Evolutionary conservation across 2,113 vertebrate genomes (phyloP).

Genomic region (Sturnus vulgaris): DNA sequence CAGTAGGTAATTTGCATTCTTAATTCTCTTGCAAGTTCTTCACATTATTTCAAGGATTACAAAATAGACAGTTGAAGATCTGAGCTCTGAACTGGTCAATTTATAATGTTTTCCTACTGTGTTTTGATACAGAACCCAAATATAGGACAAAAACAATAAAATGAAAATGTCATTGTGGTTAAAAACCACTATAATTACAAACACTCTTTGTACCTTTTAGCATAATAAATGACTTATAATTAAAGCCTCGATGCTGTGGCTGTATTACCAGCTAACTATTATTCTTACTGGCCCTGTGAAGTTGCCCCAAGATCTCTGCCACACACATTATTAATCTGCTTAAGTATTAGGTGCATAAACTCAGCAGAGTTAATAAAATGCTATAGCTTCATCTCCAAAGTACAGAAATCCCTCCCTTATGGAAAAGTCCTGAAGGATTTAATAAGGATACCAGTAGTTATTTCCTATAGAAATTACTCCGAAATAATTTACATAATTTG

Average conservation of each 20-base stretch:
- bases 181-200: neutral
- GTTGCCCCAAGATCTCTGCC: conserved; percentile 25
- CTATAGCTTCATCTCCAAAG: conserved; percentile 44
- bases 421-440: conserved; percentile 66
- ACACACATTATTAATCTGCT: conserved; percentile 54
- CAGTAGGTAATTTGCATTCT: conserved; percentile 5
- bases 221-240: conserved; percentile 11
- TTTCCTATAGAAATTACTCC: conserved; percentile 64
- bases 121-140: neutral
- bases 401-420: conserved; percentile 54
- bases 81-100: neutral
- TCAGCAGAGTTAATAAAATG: conserved; percentile 52
- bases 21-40: conserved; percentile 27
- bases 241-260: neutral
- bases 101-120: neutral
- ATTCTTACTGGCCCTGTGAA: conserved; percentile 32
- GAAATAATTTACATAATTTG: conserved; percentile 66
- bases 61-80: neutral
- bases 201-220: neutral
- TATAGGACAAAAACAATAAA: neutral
- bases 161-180: neutral
- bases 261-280: conserved; percentile 4
- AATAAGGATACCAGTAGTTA: conserved; percentile 60
- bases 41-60: neutral
- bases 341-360: conserved; percentile 50